These are phyloP conservation scores for Falco punctatus DNA, from an alignment of 2,113 vertebrate species.

Conservation along the genomic window DNA sequence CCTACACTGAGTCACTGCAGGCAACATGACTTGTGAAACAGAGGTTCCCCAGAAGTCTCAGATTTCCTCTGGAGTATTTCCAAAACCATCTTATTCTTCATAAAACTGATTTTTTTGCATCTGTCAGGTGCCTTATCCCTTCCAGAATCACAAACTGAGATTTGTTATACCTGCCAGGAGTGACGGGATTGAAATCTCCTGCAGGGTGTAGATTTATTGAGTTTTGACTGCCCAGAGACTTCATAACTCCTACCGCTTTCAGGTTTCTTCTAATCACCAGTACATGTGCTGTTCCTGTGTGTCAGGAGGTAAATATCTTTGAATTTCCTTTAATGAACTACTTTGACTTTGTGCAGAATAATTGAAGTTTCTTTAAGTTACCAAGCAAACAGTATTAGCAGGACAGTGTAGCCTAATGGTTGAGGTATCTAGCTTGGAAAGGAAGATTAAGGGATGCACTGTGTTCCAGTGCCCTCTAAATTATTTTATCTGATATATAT, in stretches of 20 bases:
- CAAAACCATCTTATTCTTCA: not conserved
- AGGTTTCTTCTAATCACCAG: not conserved
- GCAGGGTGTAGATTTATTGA: not conserved
- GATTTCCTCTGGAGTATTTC: not conserved
- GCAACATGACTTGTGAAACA: accelerated
- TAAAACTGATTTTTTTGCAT: not conserved
- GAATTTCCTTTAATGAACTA: not conserved
- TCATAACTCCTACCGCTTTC: not conserved
- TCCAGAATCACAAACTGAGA: not conserved
- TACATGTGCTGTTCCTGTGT: not conserved
- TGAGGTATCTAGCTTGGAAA: not conserved
- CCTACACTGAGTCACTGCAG: not conserved
- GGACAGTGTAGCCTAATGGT: not conserved
- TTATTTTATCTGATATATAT: not conserved
- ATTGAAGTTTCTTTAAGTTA: not conserved
- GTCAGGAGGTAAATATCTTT: not conserved
- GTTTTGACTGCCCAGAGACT: not conserved
- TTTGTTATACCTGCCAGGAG: not conserved
- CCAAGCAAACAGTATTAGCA: not conserved
- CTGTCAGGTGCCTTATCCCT: not conserved
- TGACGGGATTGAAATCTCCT: not conserved
- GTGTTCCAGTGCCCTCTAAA: not conserved
- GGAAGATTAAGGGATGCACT: not conserved
- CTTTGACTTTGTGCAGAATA: not conserved
- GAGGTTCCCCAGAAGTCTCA: not conserved